A percentile compares a stretch with the other conserved stretches of the same genome.
phyloP scores from a whole-genome alignment of 2,797 vertebrate species.

The Paratrypauchen microcephalus region DNA sequence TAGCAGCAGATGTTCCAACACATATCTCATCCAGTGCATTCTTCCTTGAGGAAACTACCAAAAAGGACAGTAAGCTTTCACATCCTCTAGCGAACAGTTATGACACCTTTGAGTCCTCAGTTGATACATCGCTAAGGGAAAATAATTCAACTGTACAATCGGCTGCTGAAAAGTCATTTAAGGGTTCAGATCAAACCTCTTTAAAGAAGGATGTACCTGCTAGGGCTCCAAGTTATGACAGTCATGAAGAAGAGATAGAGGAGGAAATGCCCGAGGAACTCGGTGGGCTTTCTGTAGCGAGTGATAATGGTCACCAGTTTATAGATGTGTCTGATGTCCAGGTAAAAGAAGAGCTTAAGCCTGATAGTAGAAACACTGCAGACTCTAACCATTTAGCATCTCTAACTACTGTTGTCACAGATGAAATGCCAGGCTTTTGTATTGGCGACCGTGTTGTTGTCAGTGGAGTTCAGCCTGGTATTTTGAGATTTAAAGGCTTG shows the following conservation, averaged over 20 bases:
- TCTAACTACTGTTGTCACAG: slow-evolving; percentile 49
- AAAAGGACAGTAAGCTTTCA: slow-evolving; percentile 39
- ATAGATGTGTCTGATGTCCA: slow-evolving; percentile 77
- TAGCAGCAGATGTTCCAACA: slow-evolving; percentile 49
- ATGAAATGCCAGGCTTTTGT: slow-evolving; percentile 81
- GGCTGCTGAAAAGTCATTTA: slow-evolving; percentile 42
- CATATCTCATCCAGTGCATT: slow-evolving; percentile 45
- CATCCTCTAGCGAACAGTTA: slow-evolving; percentile 58
- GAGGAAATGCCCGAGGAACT: slow-evolving; percentile 85
- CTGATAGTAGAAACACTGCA: slow-evolving; percentile 51
- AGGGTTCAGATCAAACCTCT: slow-evolving; percentile 31
- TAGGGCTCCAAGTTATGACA: slow-evolving; percentile 61
- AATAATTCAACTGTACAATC: slow-evolving; percentile 41
- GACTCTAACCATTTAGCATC: slow-evolving; percentile 47
- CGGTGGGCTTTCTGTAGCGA: slow-evolving; percentile 72
- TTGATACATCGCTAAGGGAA: slow-evolving; percentile 59
- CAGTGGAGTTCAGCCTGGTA: slow-evolving; percentile 90
- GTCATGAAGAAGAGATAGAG: slow-evolving; percentile 73
- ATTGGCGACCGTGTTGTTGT: slow-evolving; percentile 92
- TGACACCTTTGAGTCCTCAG: slow-evolving; percentile 81
- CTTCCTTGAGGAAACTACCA: slow-evolving; percentile 62
- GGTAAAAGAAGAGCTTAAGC: slow-evolving; percentile 68
- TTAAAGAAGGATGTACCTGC: slow-evolving; percentile 25
- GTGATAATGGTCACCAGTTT: slow-evolving; percentile 66
- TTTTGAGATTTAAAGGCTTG: slow-evolving; percentile 88